Base-by-base conservation (phyloP, 1,140 invertebrate genomes). In the Hyles vespertilio region DNA sequence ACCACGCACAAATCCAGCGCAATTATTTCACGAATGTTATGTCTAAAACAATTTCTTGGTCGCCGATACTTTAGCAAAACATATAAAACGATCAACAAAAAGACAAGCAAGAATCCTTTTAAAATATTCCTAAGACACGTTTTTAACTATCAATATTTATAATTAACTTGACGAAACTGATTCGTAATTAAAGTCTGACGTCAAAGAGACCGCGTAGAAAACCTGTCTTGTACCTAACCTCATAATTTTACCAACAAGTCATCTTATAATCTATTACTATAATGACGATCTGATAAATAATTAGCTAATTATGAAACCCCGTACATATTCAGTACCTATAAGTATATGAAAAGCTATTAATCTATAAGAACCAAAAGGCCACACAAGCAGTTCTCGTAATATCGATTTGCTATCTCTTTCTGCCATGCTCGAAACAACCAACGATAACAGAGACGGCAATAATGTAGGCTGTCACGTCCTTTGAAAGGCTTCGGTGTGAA, bases 401-500 rank as follows among this genome's bases (percentile, higher is more conserved):
- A 51, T 48, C 2, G n/a, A 48, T 47, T 40, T 62, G 53, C 56
- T 67, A 60, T 85, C 83, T 70, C 71, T 52, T 55, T 84, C 68
- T 49, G 44, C 11, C 61, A 56, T 50, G 33, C 22, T n/a, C 51
- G 12, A n/a, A 56, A 64, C 63, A 5, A 40, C 32, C 53, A 63
- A 59, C 65, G 34, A 59, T 62, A 73, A 83, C 72, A 79, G 79
- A 73, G 79, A 84, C 67, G 55, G 69, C 72, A 65, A 77, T 63
- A 74, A 77, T 73, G 67, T 75, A 72, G 71, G 67, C 60, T 70
- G 63, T 70, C 57, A 58, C 74, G 74, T 78, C 79, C 74, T 81
- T 79, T 70, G 67, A 74, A 79, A 84, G 78, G 82, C 75, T 84
- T 83, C 66, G 67, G 62, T 58, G 66, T 72, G 72, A 60, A 79